These are phyloP conservation scores for Onchidella celtica DNA, from an alignment of 2,888 invertebrate species.

Conservation along the genomic window DNA sequence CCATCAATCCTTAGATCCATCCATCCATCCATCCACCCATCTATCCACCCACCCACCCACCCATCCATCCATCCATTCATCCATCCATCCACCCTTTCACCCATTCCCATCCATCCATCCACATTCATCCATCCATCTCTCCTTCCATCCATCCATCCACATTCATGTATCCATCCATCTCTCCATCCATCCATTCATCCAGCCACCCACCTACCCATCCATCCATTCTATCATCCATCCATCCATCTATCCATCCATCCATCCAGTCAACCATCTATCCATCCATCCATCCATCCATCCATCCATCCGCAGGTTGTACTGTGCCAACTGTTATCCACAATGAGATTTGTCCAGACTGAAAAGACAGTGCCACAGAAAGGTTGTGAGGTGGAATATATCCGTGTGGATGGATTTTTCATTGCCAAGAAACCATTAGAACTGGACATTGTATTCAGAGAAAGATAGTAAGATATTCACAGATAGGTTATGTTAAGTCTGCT, in stretches of 20 bases:
- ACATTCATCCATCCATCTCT: no score
- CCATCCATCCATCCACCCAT: no score
- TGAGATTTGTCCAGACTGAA: constrained; percentile 38
- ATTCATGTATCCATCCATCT: not conserved
- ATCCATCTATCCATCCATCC: not conserved
- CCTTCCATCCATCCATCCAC: no score
- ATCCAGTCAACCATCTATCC: not conserved
- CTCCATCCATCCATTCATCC: not conserved
- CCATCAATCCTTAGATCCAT: no score
- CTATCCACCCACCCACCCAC: no score
- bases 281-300: constrained; percentile 6
- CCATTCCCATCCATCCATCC: no score
- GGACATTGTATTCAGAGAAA: constrained; percentile 34
- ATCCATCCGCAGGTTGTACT: constrained; percentile 31
- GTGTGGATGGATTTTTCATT: constrained; percentile 33
- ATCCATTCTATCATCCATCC: not conserved
- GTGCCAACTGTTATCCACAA: constrained; percentile 27
- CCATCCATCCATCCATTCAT: no score
- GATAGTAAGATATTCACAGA: not conserved
- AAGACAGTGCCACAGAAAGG: constrained; percentile 19
- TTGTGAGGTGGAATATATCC: constrained; percentile 21
- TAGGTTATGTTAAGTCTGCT: not conserved
- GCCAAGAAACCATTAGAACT: constrained; percentile 36
- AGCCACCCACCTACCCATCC: constrained; percentile 1
- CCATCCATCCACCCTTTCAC: no score